phyloP scores from a whole-genome alignment of 2,113 vertebrate genomes.

The Dermatemys mawii region DNA sequence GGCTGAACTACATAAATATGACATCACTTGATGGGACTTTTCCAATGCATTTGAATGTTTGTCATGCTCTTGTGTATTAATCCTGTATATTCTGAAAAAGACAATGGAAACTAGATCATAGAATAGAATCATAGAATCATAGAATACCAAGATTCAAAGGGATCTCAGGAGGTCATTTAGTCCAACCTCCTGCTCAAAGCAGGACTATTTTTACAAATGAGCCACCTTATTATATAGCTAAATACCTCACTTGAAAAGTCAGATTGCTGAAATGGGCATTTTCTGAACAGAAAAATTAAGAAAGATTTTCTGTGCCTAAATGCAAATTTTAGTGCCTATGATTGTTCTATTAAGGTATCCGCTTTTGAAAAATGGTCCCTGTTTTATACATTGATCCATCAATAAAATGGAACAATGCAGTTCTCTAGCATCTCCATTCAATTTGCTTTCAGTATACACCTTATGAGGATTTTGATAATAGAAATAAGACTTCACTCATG shows the following conservation, averaged over 20 bases:
- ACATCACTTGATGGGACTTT: constrained; percentile 2
- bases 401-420: background rate
- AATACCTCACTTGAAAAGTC: background rate
- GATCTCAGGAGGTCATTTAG: no score
- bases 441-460: background rate
- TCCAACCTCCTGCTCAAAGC: no score
- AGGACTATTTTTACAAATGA: background rate
- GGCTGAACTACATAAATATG: constrained; percentile 16
- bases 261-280: background rate
- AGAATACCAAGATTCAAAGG: no score
- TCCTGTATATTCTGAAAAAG: background rate
- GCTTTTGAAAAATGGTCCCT: background rate
- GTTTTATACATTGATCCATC: background rate
- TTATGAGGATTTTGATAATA: background rate
- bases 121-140: no score
- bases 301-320: background rate
- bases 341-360: background rate
- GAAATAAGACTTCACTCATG: background rate
- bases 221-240: background rate
- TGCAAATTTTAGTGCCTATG: background rate
- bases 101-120: background rate
- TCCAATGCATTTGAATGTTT: constrained; percentile 26
- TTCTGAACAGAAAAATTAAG: background rate
- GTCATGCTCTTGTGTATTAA: background rate
- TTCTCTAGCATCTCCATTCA: background rate